Evolutionary conservation across 2,888 invertebrate species (phyloP), one percentile per base, ranked within the genome.

Genomic region (Cyclophora punctaria): DNA sequence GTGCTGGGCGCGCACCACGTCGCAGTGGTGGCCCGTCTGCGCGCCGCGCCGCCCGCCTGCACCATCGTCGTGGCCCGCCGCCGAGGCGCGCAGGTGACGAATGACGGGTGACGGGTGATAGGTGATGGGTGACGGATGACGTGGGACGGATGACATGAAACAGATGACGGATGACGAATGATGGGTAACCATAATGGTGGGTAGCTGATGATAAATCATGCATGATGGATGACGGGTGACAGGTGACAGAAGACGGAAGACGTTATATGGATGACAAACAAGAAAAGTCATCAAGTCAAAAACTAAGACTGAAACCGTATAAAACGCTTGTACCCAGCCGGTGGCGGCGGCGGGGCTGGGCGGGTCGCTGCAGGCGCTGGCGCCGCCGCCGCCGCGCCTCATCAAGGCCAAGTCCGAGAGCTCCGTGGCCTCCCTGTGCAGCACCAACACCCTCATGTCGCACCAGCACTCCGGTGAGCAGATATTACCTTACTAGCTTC

Each of bases 341-440:
- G n/a, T n/a, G n/a, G 67, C 4, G 46, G 49, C 2, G 49, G 55
- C 5, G 46, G 52, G 48, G 58, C 55, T 82, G 0, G 94, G 94
- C 3, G 95, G 93, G 7, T 94, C 94, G 60, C 82, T 95, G 7
- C 94, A 94, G 78, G 94, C 93, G 64, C 80, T 95, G 46, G 89
- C 94, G 58, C 66, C 75, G n/a, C 93, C 93, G 3, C 90, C 92
- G 3, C 92, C 91, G 61, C 89, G 95, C 44, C 90, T 97, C 60
- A 95, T 96, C 58, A 97, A 97, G 78, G 96, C 96, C 5, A 96
- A 96, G 83, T 96, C 96, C 0, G 96, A 97, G 78, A 95, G 95
- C 51, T 95, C 96, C 0, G 90, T 97, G 20, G 92, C 93, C 0
- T 91, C 91, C 0, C 87, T 88, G 0, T 88, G 89, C 56, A 87